These are phyloP conservation scores for Melanotaenia duboulayi DNA, from an alignment of 2,113 vertebrate species.

Conservation along the genomic window DNA sequence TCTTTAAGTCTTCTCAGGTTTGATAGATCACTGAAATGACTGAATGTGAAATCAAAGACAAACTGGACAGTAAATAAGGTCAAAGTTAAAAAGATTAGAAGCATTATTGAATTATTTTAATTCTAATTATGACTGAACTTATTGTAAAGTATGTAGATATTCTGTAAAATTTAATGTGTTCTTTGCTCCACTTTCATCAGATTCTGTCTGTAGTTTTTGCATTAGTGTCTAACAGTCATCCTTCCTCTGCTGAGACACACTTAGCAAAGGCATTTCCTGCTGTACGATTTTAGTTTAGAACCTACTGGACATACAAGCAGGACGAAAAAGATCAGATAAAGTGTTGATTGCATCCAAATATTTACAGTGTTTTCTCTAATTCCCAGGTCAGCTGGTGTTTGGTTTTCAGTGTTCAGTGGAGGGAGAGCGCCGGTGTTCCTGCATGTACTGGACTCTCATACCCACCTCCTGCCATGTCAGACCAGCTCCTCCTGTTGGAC, in stretches of 20 bases:
- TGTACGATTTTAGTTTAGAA: not conserved
- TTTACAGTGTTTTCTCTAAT: conserved; percentile 14
- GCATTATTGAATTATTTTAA: too few relatives aligned
- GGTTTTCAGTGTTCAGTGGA: conserved; percentile 35
- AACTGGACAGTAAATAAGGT: too few relatives aligned
- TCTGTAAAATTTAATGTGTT: not conserved
- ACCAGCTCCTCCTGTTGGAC: conserved; percentile 50
- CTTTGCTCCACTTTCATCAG: not conserved
- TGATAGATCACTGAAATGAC: too few relatives aligned
- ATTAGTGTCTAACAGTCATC: not conserved
- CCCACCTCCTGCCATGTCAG: conserved; percentile 37
- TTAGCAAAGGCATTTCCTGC: not conserved
- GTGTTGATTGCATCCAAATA: not conserved
- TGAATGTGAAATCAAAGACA: too few relatives aligned
- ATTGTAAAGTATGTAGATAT: not conserved
- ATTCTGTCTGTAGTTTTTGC: not conserved
- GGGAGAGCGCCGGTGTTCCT: conserved; percentile 35
- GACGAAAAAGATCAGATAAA: not conserved
- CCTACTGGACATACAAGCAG: not conserved
- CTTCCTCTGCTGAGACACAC: not conserved
- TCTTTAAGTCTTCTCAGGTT: too few relatives aligned
- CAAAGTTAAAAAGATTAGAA: too few relatives aligned
- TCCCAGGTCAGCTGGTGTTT: conserved; percentile 49
- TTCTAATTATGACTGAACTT: too few relatives aligned
- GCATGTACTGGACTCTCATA: conserved; percentile 51